phyloP scores from a whole-genome alignment of 2,888 invertebrate species.

The Meta bourneti region DNA sequence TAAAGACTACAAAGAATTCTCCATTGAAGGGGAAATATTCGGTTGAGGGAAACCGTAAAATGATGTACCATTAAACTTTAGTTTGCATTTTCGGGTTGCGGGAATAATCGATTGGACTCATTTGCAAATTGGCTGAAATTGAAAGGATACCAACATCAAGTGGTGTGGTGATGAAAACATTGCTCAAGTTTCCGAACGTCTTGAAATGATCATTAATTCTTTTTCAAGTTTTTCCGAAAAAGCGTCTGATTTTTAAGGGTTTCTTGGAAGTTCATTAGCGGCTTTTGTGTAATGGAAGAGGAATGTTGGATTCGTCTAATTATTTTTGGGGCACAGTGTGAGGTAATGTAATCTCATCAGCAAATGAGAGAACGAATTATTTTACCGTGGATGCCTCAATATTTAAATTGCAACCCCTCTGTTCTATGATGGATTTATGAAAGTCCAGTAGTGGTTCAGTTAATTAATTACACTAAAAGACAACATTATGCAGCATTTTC shows the following conservation, averaged over 20 bases:
- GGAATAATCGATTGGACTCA: neutral
- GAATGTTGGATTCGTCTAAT: neutral
- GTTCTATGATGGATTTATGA: neutral
- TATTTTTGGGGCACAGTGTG: neutral
- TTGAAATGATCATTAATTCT: neutral
- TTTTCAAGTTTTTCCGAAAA: neutral
- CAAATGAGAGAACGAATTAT: neutral
- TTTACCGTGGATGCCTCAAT: neutral
- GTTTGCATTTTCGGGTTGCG: too few species aligned
- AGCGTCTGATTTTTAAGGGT: neutral
- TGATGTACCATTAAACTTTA: too few species aligned
- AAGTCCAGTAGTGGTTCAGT: neutral
- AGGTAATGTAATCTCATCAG: neutral
- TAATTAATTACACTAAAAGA: neutral
- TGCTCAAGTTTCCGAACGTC: neutral
- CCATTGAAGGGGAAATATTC: too few species aligned
- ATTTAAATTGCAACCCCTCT: neutral
- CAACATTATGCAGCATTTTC: too few species aligned
- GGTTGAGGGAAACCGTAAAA: too few species aligned
- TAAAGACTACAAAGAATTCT: too few species aligned
- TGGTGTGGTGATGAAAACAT: neutral
- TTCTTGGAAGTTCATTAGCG: neutral
- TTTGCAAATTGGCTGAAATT: neutral
- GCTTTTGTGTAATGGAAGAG: neutral
- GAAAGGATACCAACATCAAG: neutral